Base-by-base conservation (phyloP, 2,113 vertebrate species). In the Pygoscelis adeliae region DNA sequence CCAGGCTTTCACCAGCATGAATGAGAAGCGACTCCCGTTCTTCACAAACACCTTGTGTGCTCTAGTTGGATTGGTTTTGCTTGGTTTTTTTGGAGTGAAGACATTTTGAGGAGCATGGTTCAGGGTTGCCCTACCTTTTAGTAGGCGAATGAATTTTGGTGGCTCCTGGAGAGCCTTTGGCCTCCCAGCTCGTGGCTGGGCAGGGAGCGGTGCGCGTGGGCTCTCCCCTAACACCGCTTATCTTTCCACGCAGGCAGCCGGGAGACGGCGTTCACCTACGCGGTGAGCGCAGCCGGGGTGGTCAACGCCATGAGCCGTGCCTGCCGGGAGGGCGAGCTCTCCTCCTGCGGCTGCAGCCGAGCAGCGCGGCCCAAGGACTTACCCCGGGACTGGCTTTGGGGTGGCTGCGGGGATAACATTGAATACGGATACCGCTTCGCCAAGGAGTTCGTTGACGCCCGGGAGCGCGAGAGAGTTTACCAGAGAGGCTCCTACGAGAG, bases 351-450 rank as follows among this genome's bases (percentile, higher is more conserved):
- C 96, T 99, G 99, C 98, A 99, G 99, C 95, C 98, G 99, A 4
- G 99, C 99, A 0, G 99, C 99, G 1, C 98, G 99, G 18, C 99
- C 99, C 87, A 99, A 99, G 98, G 99, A 99, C 87, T 98, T 99
- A 87, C 99, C 99, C 20, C 98, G 99, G 90, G 99, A 99, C 97
- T 99, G 99, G 99, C 98, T 99, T 87, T 99, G 99, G 99, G 99
- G 99, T 11, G 99, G 99, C 98, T 99, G 99, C 14, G 99, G 99
- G 8, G 99, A 99, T 97, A 99, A 99, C 98, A 98, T 99, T 34
- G 99, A 99, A 89, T 99, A 99, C 0, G 99, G 99, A 40, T 99
- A 99, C 82, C 99, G 99, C 97, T 99, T 99, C 58, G 99, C 99
- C 91, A 99, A 99, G 96, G 99, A 99, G 97, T 99, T 99, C 34